These are phyloP conservation scores for Oedothorax gibbosus DNA, from an alignment of 1,140 invertebrate genomes.

Conservation along the genomic window DNA sequence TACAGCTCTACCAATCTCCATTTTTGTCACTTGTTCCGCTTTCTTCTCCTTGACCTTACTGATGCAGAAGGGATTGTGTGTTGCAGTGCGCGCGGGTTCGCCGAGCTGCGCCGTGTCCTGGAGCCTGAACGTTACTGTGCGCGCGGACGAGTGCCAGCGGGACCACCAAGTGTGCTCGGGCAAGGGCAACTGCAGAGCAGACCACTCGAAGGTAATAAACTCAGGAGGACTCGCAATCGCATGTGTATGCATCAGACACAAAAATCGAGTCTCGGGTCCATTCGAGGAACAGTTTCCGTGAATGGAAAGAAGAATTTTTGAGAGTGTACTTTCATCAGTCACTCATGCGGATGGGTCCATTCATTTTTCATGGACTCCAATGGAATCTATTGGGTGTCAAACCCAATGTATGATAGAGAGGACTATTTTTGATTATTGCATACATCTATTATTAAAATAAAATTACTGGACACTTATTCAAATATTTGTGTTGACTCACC, in stretches of 20 bases:
- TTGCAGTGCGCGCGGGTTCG: slow-evolving; percentile 24
- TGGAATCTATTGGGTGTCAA: no score
- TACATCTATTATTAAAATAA: no score
- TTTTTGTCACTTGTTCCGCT: neutral
- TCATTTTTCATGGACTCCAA: no score
- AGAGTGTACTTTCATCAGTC: no score
- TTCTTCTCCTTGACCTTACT: neutral
- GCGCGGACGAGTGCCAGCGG: slow-evolving; percentile 46
- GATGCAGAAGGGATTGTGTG: neutral
- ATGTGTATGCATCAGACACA: neutral
- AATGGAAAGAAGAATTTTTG: neutral
- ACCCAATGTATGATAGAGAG: no score
- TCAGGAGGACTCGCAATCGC: neutral
- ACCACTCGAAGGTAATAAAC: slow-evolving; percentile 25
- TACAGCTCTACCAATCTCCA: neutral
- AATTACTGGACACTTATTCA: no score
- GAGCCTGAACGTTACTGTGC: slow-evolving; percentile 56
- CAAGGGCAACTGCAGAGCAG: slow-evolving; percentile 49
- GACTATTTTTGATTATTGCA: no score
- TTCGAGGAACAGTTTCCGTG: neutral
- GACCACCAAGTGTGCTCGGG: slow-evolving; percentile 53
- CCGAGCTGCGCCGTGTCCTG: slow-evolving; percentile 42
- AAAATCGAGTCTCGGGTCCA: neutral
- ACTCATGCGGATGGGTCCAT: no score
- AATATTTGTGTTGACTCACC: no score